Evolutionary conservation across 2,113 vertebrate species (phyloP), one percentile per base, ranked within the genome.

Genomic region (Oreotrochilus melanogaster): DNA sequence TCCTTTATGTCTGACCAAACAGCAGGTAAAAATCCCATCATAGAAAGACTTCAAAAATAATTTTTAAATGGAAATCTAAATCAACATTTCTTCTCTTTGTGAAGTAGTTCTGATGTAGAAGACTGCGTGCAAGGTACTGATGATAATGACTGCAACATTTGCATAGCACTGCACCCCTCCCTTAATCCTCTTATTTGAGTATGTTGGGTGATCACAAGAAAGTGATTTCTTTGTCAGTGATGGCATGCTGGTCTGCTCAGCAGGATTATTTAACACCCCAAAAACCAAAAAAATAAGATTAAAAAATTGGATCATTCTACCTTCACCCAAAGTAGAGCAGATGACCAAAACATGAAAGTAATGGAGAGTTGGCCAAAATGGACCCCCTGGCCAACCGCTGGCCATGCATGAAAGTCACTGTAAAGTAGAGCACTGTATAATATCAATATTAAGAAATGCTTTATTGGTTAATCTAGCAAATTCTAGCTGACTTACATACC

Each of bases 1-100:
- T 71, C n/a, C 71, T 90, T 86, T 48, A 47, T 51, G 62, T 51
- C 64, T 95, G 88, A 71, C 92, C 89, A 90, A 89, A 65, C 2
- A 3, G 85, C 66, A 79, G 13, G 60, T 79, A 45, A 74, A 95
- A 94, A 74, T 67, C 24, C 76, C 69, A 14, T 31, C 51, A 48
- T 50, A 62, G 54, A 22, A 23, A 47, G 54, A 69, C 82, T 93
- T 88, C n/a, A 86, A 33, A 95, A 80, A 65, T 22, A 33, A 78
- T 74, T 81, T 67, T 4, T 69, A 72, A 94, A 86, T 58, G 1
- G 62, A 75, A 87, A 76, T 88, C 71, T 62, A 37, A 14, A 79
- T 83, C 4, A 18, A 58, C 50, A 35, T 76, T 82, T 47, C 51
- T 42, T 43, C 42, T 43, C 53, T 66, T 88, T 2, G 4, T 56